Conservation (phyloP, 2,888 invertebrate species). For the Apotomis capreana region DNA sequence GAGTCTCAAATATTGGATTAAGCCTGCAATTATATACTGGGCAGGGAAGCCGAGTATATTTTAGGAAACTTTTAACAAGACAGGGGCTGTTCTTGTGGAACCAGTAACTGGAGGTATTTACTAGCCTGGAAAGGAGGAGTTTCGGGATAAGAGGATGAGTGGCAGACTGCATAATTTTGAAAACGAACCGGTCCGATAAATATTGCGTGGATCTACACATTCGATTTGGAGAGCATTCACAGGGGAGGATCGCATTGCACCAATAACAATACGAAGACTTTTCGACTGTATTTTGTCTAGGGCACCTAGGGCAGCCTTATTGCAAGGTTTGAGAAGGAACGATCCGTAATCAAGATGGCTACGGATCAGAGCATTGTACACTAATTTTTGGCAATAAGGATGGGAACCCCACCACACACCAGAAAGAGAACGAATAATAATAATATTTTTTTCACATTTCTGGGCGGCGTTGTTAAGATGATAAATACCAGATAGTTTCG, state of each 20-base stretch:
- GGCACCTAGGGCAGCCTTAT: no score
- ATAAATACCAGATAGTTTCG: conserved; percentile 32
- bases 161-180: not conserved
- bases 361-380: no score
- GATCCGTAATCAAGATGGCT: no score
- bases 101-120: not conserved
- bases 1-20: conserved; percentile 3
- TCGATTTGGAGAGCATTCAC: no score
- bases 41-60: not conserved
- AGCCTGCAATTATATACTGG: not conserved
- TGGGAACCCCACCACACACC: conserved; percentile 17
- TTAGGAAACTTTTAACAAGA: not conserved
- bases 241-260: no score
- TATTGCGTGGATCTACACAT: no score
- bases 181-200: no score
- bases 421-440: conserved; percentile 41
- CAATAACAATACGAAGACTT: no score
- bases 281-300: no score
- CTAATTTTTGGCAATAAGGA: no score
- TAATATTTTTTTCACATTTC: conserved; percentile 45
- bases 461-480: conserved; percentile 36
- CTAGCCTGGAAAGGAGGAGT: not conserved
- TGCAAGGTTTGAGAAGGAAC: no score
- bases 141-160: conserved; percentile 5
- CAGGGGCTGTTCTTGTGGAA: conserved; percentile 6